Evolutionary conservation across 2,113 vertebrate species (phyloP), one percentile per base, ranked within the genome.

Genomic region (Camelus bactrianus): DNA sequence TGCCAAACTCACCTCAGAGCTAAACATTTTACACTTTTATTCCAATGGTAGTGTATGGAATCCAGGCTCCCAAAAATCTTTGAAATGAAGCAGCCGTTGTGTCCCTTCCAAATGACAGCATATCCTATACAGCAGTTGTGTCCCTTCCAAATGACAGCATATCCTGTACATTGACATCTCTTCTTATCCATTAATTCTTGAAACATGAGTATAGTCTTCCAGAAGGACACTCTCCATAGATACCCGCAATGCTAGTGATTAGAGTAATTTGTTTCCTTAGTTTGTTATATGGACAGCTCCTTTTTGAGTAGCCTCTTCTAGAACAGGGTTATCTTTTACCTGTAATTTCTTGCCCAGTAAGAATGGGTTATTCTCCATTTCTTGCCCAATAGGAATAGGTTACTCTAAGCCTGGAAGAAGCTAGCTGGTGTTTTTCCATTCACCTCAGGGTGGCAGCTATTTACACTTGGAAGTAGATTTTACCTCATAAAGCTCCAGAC

Each of bases 391-490:
- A 69, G 86, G 48, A 60, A 20, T 52, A 38, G 60, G 64, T 81
- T 42, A 56, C 64, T 96, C 35, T 16, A 84, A 82, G 50, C 46
- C 56, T 89, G n/a, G 42, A 56, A 91, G 52, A 86, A 82, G n/a
- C 82, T 83, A 24, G 6, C 46, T 95, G 54, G 20, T 91, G 10
- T 60, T 95, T 82, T 94, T 85, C 81, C 89, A 90, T 62, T 94
- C 64, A 70, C 77, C 80, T 92, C 91, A 93, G 87, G 56, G 56
- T 96, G 96, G 64, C 89, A 97, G 93, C 82, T 92, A 91, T 95
- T 96, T 93, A 73, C 95, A 96, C 54, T 93, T 97, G 96, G 85
- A 97, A 91, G 91, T 73, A 20, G 16, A 56, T 95, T 94, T 97
- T 89, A 94, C 82, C 58, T 96, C 89, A 35, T 67, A 96, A 89